Base-by-base conservation (phyloP, 2,888 invertebrate species). In the Yponomeuta sedellus region DNA sequence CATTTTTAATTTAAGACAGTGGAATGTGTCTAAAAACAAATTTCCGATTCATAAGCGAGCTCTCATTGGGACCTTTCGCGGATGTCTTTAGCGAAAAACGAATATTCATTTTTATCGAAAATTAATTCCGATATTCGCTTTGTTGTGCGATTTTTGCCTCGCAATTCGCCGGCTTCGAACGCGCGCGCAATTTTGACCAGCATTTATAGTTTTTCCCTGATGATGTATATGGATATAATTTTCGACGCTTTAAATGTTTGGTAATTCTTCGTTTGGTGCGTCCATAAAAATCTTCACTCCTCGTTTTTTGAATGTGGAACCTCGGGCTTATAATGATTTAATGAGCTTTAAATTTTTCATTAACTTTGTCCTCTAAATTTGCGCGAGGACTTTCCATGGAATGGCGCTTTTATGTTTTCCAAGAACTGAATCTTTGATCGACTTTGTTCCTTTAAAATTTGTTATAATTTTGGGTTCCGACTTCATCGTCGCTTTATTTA, bases 1-100 rank as follows among this genome's bases (percentile, higher is more conserved):
- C 91, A 90, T 90, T 90, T 91, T 91, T 90, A 91, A 90, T 91
- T 90, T 87, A 86, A 82, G 79, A 78, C 79, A 78, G 77, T 77
- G 84, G 86, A 81, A 86, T 82, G 86, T 75, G 77, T 78, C 84
- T 81, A 89, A 89, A 89, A 91, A 91, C 86, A 82, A 81, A 87
- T 86, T 82, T 86, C 86, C 81, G 78, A 83, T 83, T 85, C 83
- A 86, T 85, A 86, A 86, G 81, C 80, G 77, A 69, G 69, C 66
- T 65, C 69, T 70, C 68, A 67, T 68, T 68, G 67, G 66, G 61
- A 34, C 34, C 58, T 64, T 61, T 66, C 52, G 66, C 66, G 67
- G 61, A 59, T 25, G 67, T 28, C 61, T 20, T 44, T 25, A 65
- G 62, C 62, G 59, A 28, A 68, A 71, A 77, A 72, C 73, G 77